Conservation (phyloP, 2,113 vertebrate species). For the Meleagris gallopavo region DNA sequence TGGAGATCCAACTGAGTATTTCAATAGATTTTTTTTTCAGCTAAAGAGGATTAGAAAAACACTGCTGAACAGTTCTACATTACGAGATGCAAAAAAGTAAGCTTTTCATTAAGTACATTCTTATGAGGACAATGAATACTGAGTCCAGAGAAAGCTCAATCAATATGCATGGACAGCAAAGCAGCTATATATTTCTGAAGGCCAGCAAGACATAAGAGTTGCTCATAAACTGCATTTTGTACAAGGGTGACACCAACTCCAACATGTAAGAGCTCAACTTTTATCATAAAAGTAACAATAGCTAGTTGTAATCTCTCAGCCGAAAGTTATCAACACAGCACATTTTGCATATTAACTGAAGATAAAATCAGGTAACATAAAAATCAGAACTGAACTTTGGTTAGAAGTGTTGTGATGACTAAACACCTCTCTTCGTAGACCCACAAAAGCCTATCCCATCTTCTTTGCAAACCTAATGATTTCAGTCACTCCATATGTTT, state of each 20-base stretch:
- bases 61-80: not conserved
- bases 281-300: not conserved
- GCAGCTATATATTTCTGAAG: slow-evolving; percentile 30
- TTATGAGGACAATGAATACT: not conserved
- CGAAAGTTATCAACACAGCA: not conserved
- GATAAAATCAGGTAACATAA: not conserved
- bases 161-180: not conserved
- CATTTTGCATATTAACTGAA: not conserved
- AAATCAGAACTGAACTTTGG: not conserved
- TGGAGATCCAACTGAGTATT: slow-evolving; percentile 6
- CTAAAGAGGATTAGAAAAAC: not conserved
- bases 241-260: slow-evolving; percentile 51
- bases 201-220: slow-evolving; percentile 20
- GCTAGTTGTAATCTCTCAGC: not conserved
- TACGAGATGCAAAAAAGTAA: slow-evolving; percentile 25
- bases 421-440: not conserved
- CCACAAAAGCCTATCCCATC: not conserved
- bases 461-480: not conserved
- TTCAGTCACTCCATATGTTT: not conserved
- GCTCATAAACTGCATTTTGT: slow-evolving; percentile 52
- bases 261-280: not conserved
- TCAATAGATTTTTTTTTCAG: not conserved
- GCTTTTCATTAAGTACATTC: slow-evolving; percentile 3
- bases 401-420: not conserved
- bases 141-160: not conserved